Evolutionary conservation across 2,888 invertebrate species (phyloP).

Genomic region (Rhodophaea formosa): DNA sequence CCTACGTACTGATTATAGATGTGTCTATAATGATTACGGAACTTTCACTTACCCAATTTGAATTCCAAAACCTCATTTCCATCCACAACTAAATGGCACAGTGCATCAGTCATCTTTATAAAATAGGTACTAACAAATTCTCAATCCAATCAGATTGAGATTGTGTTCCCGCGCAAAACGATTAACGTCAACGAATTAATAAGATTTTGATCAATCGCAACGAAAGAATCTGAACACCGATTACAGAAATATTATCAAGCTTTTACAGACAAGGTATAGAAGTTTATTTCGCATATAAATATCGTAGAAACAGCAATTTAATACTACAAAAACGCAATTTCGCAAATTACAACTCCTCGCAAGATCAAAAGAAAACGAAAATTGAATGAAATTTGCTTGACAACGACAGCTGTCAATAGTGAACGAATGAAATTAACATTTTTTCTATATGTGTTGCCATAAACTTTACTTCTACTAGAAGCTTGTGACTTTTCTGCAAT

Average conservation of each 20-base stretch:
- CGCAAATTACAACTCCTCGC: background rate
- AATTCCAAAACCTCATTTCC: slow-evolving; percentile 81
- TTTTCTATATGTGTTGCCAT: background rate
- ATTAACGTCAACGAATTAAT: slow-evolving; percentile 1
- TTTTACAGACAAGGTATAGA: background rate
- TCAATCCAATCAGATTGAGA: slow-evolving; percentile 32
- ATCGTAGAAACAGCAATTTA: background rate
- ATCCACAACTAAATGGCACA: slow-evolving; percentile 77
- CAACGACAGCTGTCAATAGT: background rate
- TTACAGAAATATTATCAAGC: background rate
- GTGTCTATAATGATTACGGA: background rate
- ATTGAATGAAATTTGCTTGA: background rate
- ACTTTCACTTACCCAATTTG: slow-evolving; percentile 66
- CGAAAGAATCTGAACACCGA: background rate
- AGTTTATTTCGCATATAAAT: background rate
- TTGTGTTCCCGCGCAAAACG: slow-evolving; percentile 46
- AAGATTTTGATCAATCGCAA: background rate
- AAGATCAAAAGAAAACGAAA: background rate
- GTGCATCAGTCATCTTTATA: slow-evolving; percentile 67
- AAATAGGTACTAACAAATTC: slow-evolving; percentile 24
- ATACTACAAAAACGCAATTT: background rate
- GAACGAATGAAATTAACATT: background rate
- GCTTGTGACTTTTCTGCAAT: background rate
- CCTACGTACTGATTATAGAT: background rate
- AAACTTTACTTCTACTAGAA: background rate